Conservation (phyloP, 2,888 invertebrate genomes). For the Hirtodrosophila duncani region DNA sequence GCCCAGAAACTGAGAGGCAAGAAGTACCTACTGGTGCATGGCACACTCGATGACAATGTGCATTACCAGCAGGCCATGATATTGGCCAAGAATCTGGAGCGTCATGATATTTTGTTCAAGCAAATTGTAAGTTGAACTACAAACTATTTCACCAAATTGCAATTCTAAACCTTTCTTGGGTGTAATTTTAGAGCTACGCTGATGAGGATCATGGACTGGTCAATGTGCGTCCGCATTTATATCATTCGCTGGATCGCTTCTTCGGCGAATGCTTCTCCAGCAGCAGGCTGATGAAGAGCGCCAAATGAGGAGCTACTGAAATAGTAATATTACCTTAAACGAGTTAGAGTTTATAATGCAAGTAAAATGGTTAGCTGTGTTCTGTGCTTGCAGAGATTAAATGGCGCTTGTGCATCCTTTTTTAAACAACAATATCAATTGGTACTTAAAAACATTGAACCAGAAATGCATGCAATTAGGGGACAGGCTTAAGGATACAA, state of each 20-base stretch:
- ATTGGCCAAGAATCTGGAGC: conserved; percentile 90
- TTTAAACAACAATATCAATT: conserved; percentile 30
- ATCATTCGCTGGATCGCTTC: conserved; percentile 93
- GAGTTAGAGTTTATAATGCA: conserved; percentile 1
- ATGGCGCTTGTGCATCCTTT: too few relatives aligned
- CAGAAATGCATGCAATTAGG: conserved; percentile 15
- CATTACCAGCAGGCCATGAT: conserved; percentile 98
- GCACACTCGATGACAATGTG: conserved; percentile 96
- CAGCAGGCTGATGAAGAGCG: conserved; percentile 67
- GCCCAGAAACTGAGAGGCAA: conserved; percentile 84
- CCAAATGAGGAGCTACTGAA: conserved; percentile 39
- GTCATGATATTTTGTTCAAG: conserved; percentile 91
- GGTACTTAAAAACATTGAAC: conserved; percentile 52
- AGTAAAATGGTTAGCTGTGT: conserved; percentile 5
- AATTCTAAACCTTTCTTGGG: background rate
- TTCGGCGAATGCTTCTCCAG: conserved; percentile 79
- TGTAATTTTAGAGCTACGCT: conserved; percentile 86
- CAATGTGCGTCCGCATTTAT: conserved; percentile 91
- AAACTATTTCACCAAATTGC: background rate
- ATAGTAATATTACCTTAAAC: conserved; percentile 16
- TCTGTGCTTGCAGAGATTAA: conserved; percentile 11
- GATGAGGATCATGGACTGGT: conserved; percentile 94
- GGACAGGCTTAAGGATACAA: conserved; percentile 11
- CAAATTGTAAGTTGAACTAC: conserved; percentile 85
- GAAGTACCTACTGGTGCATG: conserved; percentile 93